Evolutionary conservation across 2,888 invertebrate genomes (phyloP), one percentile per base, ranked within the genome.

Genomic region (Drosophila mimica): DNA sequence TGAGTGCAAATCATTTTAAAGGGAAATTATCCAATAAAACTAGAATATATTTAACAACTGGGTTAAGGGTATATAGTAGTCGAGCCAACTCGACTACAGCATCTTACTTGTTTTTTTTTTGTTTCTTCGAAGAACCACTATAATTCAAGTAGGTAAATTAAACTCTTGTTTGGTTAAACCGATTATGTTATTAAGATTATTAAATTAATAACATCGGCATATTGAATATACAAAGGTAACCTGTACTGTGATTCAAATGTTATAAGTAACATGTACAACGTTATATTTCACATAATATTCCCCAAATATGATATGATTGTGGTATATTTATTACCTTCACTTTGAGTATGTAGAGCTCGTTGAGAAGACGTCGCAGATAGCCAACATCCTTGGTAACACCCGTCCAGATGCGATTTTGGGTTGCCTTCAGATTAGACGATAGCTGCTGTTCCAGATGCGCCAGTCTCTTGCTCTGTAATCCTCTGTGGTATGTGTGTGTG

Each of bases 271-370:
- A 28, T 34, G 40, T 15, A 61, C 6, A 53, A 25, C 13, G n/a
- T 36, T 13, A 25, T 13, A 25, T 51, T 38, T 30, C 20, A 46
- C 28, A 9, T 28, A 25, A n/a, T 54, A 25, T 30, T 38, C 0
- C 36, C 48, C 68, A 67, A 43, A 52, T 17, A 57, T 63, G 64
- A 52, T 59, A 65, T 65, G 54, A 15, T 59, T 56, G 11, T 36
- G 34, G 28, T 48, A 51, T 25, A 25, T 25, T 25, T 25, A 90
- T 93, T 92, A 96, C 96, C 95, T 97, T 97, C 68, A 97, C 95
- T 94, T 96, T 96, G 81, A 96, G 94, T 76, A 98, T 94, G 87
- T 97, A 96, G 30, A 97, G 94, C 93, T 98, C 97, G 90, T 97
- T 97, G 67, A 97, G 95, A 60, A 96, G 95, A 81, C 96, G 94